Conservation (phyloP, 2,113 vertebrate genomes). For the Tamias sibiricus region DNA sequence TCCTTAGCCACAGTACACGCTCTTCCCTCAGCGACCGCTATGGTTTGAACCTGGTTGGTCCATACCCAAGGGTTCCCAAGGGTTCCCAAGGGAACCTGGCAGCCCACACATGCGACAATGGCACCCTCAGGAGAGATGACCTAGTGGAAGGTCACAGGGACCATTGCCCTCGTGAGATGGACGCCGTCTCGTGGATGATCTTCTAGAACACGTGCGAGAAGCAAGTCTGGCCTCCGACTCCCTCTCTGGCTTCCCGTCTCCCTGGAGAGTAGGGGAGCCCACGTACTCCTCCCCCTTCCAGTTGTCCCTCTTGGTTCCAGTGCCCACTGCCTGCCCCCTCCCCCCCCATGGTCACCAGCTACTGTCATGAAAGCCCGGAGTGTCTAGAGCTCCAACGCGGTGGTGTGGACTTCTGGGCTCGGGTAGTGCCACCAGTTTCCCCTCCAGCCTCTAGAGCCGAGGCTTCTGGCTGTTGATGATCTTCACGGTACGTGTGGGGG, state of each 20-base stretch:
- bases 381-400: background rate
- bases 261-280: background rate
- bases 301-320: background rate
- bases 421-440: fast-evolving
- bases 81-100: no score
- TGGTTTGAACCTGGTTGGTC: background rate
- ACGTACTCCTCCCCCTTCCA: fast-evolving
- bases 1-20: no score
- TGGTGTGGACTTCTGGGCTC: background rate
- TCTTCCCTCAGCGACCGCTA: background rate
- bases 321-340: background rate
- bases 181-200: background rate
- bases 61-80: no score
- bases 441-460: fast-evolving
- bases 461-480: background rate
- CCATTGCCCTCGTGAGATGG: background rate
- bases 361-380: background rate
- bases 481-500: no score
- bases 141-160: background rate
- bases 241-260: background rate
- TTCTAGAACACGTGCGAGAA: no score
- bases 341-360: background rate
- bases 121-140: no score
- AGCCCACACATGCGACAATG: no score
- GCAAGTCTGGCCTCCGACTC: background rate